phyloP scores from a whole-genome alignment of 2,113 vertebrate species.

The Sula dactylatra region DNA sequence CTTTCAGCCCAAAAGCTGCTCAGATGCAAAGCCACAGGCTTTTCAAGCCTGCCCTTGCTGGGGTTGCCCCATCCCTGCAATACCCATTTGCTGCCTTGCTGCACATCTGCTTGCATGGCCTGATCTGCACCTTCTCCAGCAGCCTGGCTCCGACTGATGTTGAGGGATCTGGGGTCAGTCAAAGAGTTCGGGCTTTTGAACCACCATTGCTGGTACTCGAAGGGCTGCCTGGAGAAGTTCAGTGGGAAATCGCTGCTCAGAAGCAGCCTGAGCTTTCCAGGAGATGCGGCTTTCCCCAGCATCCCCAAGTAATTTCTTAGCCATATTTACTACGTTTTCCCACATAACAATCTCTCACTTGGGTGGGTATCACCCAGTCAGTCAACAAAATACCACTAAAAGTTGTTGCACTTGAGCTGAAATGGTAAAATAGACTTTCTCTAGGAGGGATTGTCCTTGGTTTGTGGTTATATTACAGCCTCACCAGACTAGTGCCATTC shows the following conservation, averaged over 20 bases:
- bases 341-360: not conserved
- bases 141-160: not conserved
- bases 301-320: not conserved
- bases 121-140: not conserved
- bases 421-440: not conserved
- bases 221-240: not conserved
- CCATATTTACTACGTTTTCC: not conserved
- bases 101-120: accelerated
- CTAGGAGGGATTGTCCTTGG: not conserved
- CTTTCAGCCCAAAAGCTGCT: not conserved
- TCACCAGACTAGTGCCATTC: not conserved
- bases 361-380: not conserved
- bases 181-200: not conserved
- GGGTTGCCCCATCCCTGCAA: not conserved
- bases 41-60: not conserved
- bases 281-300: not conserved
- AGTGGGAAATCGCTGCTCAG: not conserved
- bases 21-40: not conserved
- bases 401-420: not conserved
- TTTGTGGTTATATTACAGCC: not conserved
- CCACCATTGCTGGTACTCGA: accelerated
- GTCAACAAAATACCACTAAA: not conserved
- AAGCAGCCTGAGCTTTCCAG: not conserved
- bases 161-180: not conserved
- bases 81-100: not conserved